phyloP scores from a whole-genome alignment of 2,113 vertebrate species.

The Chloropsis cyanopogon region DNA sequence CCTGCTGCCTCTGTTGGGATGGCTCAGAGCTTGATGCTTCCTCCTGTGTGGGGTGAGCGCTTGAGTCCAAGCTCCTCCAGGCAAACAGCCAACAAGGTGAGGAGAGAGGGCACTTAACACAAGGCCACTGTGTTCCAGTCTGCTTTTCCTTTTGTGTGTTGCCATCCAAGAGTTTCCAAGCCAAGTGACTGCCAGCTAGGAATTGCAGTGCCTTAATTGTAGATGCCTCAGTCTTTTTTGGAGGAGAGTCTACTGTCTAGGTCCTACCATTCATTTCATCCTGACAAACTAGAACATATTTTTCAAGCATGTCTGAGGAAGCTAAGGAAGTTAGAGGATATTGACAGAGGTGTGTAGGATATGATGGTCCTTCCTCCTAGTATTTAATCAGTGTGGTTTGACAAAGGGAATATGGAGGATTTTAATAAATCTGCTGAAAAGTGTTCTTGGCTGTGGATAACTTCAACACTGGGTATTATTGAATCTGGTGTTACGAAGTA shows the following conservation, averaged over 20 bases:
- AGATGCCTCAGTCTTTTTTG: neutral
- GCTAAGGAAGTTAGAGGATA: neutral
- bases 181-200: neutral
- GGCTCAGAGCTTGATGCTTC: neutral
- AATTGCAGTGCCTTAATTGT: neutral
- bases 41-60: rapidly evolving
- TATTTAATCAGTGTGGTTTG: neutral
- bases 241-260: neutral
- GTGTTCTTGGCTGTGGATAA: neutral
- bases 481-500: neutral
- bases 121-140: neutral
- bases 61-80: neutral
- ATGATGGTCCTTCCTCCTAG: neutral
- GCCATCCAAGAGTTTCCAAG: neutral
- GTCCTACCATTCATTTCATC: neutral
- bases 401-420: neutral
- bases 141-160: neutral
- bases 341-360: neutral
- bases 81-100: neutral
- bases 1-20: neutral
- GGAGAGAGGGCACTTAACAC: neutral
- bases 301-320: neutral
- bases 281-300: neutral
- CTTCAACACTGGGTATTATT: neutral
- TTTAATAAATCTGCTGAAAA: neutral